These are phyloP conservation scores for Cricetomys ansorgei DNA, from an alignment of 2,113 vertebrate species.

Conservation along the genomic window DNA sequence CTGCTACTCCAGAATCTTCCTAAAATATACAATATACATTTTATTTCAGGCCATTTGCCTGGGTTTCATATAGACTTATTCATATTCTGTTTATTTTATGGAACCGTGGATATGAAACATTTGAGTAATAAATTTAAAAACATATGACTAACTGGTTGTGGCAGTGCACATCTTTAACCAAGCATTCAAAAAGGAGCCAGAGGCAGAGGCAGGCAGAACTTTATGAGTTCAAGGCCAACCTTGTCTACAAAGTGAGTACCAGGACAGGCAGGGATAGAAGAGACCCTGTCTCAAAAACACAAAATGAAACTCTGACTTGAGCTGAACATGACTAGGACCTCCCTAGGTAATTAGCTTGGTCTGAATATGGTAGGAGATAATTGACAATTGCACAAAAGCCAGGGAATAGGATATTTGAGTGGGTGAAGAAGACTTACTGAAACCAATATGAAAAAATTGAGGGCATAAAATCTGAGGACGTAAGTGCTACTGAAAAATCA, in stretches of 20 bases:
- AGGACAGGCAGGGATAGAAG: neutral
- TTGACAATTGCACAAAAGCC: neutral
- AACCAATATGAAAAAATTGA: neutral
- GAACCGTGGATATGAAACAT: neutral
- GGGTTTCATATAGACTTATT: neutral
- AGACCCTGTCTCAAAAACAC: neutral
- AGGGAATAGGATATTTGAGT: neutral
- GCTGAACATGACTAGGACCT: neutral
- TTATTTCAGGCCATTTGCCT: neutral
- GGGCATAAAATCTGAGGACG: too few relatives aligned
- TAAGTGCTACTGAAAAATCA: neutral
- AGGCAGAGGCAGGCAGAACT: neutral
- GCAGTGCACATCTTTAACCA: neutral
- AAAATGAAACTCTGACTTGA: neutral
- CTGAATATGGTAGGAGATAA: neutral
- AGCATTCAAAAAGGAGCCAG: neutral
- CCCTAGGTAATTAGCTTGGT: neutral
- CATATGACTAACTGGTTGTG: neutral
- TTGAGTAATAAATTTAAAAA: neutral
- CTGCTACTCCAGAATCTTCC: neutral
- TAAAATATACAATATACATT: neutral
- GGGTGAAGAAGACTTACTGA: neutral
- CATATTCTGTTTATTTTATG: neutral
- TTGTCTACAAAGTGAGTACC: neutral
- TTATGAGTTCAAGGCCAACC: neutral